These are phyloP conservation scores for Pachypsylla venusta DNA, from an alignment of 1,140 invertebrate species.

Conservation along the genomic window DNA sequence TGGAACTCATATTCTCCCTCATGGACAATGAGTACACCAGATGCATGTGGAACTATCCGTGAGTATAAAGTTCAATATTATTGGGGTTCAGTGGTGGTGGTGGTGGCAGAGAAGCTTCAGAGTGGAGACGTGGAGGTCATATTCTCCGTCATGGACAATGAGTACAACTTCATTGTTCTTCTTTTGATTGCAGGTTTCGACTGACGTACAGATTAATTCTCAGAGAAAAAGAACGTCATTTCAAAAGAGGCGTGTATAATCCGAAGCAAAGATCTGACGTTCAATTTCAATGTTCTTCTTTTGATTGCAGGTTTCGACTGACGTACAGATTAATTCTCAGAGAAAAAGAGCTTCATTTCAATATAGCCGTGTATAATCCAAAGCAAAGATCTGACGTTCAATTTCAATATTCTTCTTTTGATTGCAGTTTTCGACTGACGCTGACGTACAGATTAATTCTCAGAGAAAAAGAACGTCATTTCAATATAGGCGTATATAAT, in stretches of 20 bases:
- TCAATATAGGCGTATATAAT: too few relatives aligned
- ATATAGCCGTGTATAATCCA: conserved; percentile 80
- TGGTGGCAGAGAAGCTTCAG: conserved; percentile 50
- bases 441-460: too few relatives aligned
- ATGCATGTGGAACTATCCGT: conserved; percentile 87
- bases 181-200: conserved; percentile 64
- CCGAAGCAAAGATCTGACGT: conserved; percentile 74
- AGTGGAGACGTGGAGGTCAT: conserved; percentile 82
- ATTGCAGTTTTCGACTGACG: too few relatives aligned
- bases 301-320: conserved; percentile 62
- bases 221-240: conserved; percentile 78
- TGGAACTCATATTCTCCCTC: conserved; percentile 77
- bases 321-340: conserved; percentile 74
- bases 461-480: too few relatives aligned
- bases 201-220: conserved; percentile 75
- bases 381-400: conserved; percentile 78
- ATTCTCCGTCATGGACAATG: conserved; percentile 80
- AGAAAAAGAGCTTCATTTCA: conserved; percentile 82
- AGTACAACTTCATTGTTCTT: too few relatives aligned
- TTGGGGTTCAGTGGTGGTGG: background rate
- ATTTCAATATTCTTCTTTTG: conserved; percentile 83
- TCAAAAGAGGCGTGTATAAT: conserved; percentile 81
- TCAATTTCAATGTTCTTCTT: conserved; percentile 85
- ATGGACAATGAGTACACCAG: conserved; percentile 84
- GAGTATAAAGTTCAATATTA: too few relatives aligned